Conservation (phyloP, 2,888 invertebrate species). For the Calliscelio sp. region DNA sequence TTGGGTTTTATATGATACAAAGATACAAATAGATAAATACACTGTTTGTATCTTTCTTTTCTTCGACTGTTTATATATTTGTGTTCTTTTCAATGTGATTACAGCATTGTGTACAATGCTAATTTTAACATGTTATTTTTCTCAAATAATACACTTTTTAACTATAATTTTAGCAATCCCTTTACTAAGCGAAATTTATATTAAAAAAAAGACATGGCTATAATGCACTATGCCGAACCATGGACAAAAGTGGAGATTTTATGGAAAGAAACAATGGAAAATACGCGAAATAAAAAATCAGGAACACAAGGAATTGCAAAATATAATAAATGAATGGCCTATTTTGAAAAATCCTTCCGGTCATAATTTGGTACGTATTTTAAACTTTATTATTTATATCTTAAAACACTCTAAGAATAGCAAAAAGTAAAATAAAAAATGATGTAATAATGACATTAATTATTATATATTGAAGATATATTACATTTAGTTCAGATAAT, state of each 20-base stretch:
- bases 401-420: too few species aligned
- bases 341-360: background rate
- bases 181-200: background rate
- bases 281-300: background rate
- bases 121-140: background rate
- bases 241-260: background rate
- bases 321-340: background rate
- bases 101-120: too few species aligned
- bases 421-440: too few species aligned
- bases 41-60: too few species aligned
- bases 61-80: too few species aligned
- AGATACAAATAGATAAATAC: too few species aligned
- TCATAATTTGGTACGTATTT: constrained; percentile 16
- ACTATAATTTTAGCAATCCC: background rate
- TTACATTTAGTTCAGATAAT: too few species aligned
- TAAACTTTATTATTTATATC: background rate
- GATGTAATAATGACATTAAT: constrained; percentile 6
- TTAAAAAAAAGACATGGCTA: constrained; percentile 24
- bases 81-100: too few species aligned
- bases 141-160: background rate
- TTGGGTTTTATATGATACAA: too few species aligned
- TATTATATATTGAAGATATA: too few species aligned
- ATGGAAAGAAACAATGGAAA: constrained; percentile 1
- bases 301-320: background rate
- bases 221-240: constrained; percentile 4